Conservation (phyloP, 2,797 vertebrate species). For the Myiotriccus ornatus region DNA sequence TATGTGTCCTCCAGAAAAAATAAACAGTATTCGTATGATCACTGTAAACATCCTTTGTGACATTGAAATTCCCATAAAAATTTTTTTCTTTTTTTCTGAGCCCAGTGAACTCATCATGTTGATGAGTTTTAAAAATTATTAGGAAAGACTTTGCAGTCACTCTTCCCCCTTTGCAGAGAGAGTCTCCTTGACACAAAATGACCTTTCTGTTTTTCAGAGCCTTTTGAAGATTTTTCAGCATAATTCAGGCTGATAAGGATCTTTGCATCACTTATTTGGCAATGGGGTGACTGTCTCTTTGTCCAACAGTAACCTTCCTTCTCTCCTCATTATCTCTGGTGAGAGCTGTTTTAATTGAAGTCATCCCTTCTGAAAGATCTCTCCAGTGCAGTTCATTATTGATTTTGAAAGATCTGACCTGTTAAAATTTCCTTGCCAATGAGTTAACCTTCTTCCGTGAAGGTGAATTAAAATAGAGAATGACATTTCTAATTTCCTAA, state of each 20-base stretch:
- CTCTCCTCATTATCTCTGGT: slow-evolving; percentile 47
- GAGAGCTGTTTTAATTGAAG: slow-evolving; percentile 70
- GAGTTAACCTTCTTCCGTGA: slow-evolving; percentile 65
- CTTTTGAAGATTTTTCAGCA: slow-evolving; percentile 46
- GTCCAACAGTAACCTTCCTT: slow-evolving; percentile 30
- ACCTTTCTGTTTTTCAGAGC: slow-evolving; percentile 39
- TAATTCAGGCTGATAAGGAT: slow-evolving; percentile 44
- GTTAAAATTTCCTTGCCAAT: slow-evolving; percentile 53
- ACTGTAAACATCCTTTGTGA: not conserved
- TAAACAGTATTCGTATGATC: not conserved
- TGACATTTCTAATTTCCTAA: slow-evolving; percentile 68
- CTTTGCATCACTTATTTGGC: slow-evolving; percentile 16
- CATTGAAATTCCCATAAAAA: not conserved
- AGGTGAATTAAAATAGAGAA: slow-evolving; percentile 66
- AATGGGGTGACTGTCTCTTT: slow-evolving; percentile 31
- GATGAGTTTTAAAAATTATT: not conserved
- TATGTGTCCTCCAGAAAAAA: not conserved
- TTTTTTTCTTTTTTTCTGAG: not conserved
- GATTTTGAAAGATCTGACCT: slow-evolving; percentile 70
- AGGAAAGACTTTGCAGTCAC: not conserved
- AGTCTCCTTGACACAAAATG: slow-evolving; percentile 46
- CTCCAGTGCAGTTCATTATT: slow-evolving; percentile 58
- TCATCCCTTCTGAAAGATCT: slow-evolving; percentile 57
- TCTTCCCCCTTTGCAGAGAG: not conserved
- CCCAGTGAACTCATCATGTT: not conserved